These are phyloP conservation scores for Pelecanus crispus DNA, from an alignment of 2,113 vertebrate genomes.

Conservation along the genomic window DNA sequence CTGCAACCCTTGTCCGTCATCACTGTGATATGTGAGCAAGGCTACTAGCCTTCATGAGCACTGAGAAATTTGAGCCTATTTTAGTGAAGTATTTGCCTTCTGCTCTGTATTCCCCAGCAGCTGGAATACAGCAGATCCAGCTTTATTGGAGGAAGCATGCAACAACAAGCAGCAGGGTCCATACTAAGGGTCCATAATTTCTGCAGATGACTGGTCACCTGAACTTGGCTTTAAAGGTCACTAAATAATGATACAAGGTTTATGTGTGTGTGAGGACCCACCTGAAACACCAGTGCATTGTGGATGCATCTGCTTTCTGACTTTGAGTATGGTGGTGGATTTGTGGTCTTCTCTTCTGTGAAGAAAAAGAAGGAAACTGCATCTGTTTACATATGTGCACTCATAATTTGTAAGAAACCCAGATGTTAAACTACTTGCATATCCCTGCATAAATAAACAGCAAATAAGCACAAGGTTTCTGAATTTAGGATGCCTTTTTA, in stretches of 20 bases:
- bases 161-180: background rate
- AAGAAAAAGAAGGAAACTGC: background rate
- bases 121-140: background rate
- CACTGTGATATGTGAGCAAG: background rate
- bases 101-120: background rate
- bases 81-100: background rate
- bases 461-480: constrained; percentile 11
- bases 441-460: constrained; percentile 17
- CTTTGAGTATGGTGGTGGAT: background rate
- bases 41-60: background rate
- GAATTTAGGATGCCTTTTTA: constrained; percentile 10
- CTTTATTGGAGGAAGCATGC: background rate
- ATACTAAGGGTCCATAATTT: background rate
- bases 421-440: constrained; percentile 11
- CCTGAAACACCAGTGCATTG: background rate
- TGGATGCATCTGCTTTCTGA: background rate
- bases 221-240: background rate
- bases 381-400: background rate
- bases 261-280: background rate
- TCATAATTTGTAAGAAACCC: background rate
- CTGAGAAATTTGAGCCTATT: background rate
- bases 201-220: background rate
- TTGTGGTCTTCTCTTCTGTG: background rate
- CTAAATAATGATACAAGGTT: background rate
- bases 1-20: background rate